Percentiles rank a stretch among this genome's conserved stretches.
phyloP scores from a whole-genome alignment of 1,140 invertebrate species.

The Psilanteris sp. region DNA sequence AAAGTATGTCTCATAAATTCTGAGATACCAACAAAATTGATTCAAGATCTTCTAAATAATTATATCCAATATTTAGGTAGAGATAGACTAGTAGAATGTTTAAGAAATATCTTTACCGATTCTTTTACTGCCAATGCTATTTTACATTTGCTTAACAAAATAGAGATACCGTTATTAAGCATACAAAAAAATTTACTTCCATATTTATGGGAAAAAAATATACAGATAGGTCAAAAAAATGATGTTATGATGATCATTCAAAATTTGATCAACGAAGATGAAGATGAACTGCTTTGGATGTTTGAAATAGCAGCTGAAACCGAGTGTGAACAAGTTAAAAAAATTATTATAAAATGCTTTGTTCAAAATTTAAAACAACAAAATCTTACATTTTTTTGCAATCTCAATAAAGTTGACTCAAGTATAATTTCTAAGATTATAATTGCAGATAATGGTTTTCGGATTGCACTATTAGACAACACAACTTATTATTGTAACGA shows the following conservation, averaged over 20 bases:
- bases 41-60: constrained; percentile 69
- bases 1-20: constrained; percentile 69
- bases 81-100: constrained; percentile 68
- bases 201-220: constrained; percentile 71
- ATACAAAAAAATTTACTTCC: constrained; percentile 71
- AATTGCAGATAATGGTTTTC: constrained; percentile 76
- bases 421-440: constrained; percentile 76
- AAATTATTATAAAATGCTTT: constrained; percentile 77
- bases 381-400: constrained; percentile 77
- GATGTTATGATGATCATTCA: constrained; percentile 68
- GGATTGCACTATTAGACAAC: constrained; percentile 79
- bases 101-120: constrained; percentile 59
- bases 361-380: constrained; percentile 75
- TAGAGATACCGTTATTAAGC: constrained; percentile 53
- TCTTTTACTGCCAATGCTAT: constrained; percentile 66
- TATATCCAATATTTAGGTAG: constrained; percentile 67
- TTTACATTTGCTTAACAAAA: constrained; percentile 62
- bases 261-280: constrained; percentile 71
- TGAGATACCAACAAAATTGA: constrained; percentile 46
- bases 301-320: constrained; percentile 59
- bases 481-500: constrained; percentile 80
- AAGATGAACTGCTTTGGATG: constrained; percentile 66
- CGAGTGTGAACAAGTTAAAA: constrained; percentile 71
- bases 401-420: constrained; percentile 75
- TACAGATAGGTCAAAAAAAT: constrained; percentile 65